These are phyloP conservation scores for Volucella inflata DNA, from an alignment of 2,888 invertebrate genomes.

Conservation along the genomic window DNA sequence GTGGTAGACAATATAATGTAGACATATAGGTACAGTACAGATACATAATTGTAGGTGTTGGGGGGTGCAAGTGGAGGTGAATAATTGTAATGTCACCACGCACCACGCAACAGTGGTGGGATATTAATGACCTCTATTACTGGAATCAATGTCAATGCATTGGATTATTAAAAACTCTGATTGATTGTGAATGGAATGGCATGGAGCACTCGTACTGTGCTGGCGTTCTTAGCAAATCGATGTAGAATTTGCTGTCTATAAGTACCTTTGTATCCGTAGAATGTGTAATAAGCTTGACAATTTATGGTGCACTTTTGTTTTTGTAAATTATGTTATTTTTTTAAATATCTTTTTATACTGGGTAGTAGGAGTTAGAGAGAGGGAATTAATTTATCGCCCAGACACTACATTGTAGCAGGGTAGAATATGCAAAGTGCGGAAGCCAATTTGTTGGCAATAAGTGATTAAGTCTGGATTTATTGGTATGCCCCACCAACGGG, in stretches of 20 bases:
- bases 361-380: conserved; percentile 18
- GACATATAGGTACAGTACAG: no score
- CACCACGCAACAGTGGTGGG: conserved; percentile 23
- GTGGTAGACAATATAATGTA: background rate
- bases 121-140: conserved; percentile 60
- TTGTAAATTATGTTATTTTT: conserved; percentile 2
- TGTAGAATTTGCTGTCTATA: conserved; percentile 35
- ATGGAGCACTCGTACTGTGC: background rate
- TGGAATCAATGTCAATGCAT: conserved; percentile 54
- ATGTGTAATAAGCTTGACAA: conserved; percentile 14
- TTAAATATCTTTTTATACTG: background rate
- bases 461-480: no score
- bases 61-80: conserved; percentile 1
- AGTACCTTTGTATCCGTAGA: background rate
- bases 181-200: conserved; percentile 46
- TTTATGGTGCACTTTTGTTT: conserved; percentile 16
- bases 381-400: conserved; percentile 15
- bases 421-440: background rate
- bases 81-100: conserved; percentile 54
- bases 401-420: conserved; percentile 26
- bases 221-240: no score
- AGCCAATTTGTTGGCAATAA: background rate
- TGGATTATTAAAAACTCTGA: conserved; percentile 41
- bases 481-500: no score
- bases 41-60: background rate